Base-by-base conservation (phyloP, 1,140 invertebrate species). In the Cardiocondyla obscurior region DNA sequence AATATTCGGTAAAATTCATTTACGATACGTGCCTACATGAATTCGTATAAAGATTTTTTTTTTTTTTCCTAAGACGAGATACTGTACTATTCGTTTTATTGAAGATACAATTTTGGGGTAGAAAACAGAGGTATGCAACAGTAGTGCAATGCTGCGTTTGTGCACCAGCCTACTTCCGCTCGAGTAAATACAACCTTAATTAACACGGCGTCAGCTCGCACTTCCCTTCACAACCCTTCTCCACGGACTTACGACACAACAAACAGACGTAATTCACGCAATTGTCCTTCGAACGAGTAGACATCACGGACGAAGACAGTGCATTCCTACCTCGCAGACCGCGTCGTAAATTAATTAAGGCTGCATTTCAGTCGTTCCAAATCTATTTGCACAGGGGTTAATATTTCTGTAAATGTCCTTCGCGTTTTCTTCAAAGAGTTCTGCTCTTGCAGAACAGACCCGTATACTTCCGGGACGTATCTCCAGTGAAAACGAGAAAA, bases 121-220 rank as follows among this genome's bases (percentile, higher is more conserved):
- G n/a, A 84, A 49, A 65, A n/a, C 69, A 46, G 67, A 83, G 60
- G 36, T 62, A 69, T 67, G 81, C 58, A 62, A 82, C 55, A 72
- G 30, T 49, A 49, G 33, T 72, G 67, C 55, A 81, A 73, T 58
- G 58, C 69, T 76, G 72, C 64, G 70, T 57, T 82, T 67, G 62
- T 77, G 85, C 84, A 87, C 86, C 85, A 85, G 85, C 83, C 85
- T 85, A 90, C 89, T 85, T 90, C 85, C 81, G 69, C 79, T 85
- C 85, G 89, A 84, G 87, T 87, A 91, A 91, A 91, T 91, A 90
- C 85, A 85, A 82, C 88, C 87, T 91, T 91, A 89, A 91, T 91
- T 91, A 91, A 90, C 89, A 89, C 83, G 83, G 84, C 83, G 87
- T 89, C 90, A 87, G 85, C 86, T 86, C 65, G 69, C 82, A 53